Conservation (phyloP, 2,888 invertebrate species). For the Folsomia manolachei region DNA sequence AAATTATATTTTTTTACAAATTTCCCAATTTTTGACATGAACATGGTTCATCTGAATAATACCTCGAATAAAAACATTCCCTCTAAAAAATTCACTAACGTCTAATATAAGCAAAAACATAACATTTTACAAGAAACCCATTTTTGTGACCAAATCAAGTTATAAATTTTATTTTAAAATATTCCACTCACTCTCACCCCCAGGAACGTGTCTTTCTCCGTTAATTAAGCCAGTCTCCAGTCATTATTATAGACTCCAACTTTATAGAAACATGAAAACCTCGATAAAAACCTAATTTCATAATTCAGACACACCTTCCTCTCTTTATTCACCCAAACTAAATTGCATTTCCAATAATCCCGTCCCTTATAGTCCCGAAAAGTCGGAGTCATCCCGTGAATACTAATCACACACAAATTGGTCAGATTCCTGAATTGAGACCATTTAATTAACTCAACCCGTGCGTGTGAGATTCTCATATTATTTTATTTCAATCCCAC, state of each 20-base stretch:
- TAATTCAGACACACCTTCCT: not conserved
- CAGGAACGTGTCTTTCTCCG: too few relatives aligned
- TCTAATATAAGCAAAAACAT: too few relatives aligned
- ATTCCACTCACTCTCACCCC: too few relatives aligned
- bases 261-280: too few relatives aligned
- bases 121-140: too few relatives aligned
- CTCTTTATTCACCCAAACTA: not conserved
- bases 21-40: too few relatives aligned
- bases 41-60: too few relatives aligned
- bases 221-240: too few relatives aligned
- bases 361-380: not conserved
- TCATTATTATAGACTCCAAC: too few relatives aligned
- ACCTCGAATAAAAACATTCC: too few relatives aligned
- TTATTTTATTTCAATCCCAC: not conserved
- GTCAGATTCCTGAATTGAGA: not conserved
- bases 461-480: not conserved
- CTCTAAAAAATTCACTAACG: too few relatives aligned
- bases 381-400: not conserved
- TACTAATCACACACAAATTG: not conserved
- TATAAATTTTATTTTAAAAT: not conserved
- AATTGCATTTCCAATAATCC: not conserved
- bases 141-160: not conserved
- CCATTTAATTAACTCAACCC: not conserved
- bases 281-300: not conserved
- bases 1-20: too few relatives aligned